Conservation (phyloP, 2,113 vertebrate genomes). For the Accipiter cooperii region DNA sequence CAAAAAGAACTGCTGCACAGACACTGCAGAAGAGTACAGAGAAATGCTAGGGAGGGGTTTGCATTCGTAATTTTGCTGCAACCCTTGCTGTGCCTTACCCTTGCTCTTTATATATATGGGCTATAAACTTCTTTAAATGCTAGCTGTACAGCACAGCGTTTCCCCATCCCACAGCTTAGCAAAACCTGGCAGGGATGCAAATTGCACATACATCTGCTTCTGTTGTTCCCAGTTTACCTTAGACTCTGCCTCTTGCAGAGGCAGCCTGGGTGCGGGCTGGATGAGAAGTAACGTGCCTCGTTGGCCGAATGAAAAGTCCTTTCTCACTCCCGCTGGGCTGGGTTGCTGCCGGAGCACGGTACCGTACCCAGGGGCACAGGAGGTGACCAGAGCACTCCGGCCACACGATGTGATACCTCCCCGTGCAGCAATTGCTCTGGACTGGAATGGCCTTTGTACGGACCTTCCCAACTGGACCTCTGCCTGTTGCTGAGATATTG, state of each 20-base stretch:
- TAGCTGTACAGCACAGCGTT: background rate
- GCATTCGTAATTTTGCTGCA: background rate
- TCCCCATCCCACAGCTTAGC: background rate
- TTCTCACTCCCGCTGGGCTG: rapidly evolving
- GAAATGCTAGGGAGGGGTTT: background rate
- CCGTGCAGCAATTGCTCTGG: background rate
- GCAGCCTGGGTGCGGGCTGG: background rate
- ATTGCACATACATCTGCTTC: background rate
- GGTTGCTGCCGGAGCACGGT: rapidly evolving
- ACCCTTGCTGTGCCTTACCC: background rate
- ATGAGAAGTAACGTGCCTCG: background rate
- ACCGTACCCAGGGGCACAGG: background rate
- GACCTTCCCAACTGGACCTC: background rate
- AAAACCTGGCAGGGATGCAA: background rate
- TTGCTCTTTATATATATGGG: background rate
- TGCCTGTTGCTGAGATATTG: background rate
- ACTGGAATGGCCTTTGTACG: background rate
- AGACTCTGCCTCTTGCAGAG: background rate
- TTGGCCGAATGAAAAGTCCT: background rate
- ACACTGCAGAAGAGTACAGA: background rate
- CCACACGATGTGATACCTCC: background rate
- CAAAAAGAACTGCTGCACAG: background rate
- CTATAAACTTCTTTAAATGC: background rate
- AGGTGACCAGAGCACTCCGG: background rate
- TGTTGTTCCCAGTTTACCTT: background rate